These are phyloP conservation scores for Cyclargus thomasi DNA, from an alignment of 1,140 invertebrate species.

Conservation along the genomic window DNA sequence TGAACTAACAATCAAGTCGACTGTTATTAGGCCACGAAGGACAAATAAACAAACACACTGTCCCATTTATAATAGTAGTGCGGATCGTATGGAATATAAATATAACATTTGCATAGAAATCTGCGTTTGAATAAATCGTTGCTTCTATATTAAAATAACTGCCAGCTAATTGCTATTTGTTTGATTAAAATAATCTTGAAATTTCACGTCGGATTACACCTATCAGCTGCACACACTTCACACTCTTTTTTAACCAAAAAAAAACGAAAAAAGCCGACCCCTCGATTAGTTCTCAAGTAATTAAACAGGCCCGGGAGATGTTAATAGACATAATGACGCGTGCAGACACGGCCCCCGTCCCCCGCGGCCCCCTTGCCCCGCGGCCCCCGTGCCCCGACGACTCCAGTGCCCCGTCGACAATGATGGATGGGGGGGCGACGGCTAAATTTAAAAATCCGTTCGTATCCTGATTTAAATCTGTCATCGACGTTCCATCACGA, in stretches of 20 bases:
- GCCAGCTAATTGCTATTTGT: background rate
- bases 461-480: conserved; percentile 6
- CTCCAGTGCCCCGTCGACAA: conserved; percentile 20
- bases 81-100: no score
- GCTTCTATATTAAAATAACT: background rate
- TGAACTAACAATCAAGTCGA: no score
- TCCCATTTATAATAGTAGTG: no score
- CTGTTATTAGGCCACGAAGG: no score
- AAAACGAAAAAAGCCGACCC: conserved; percentile 6
- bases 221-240: background rate
- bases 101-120: no score
- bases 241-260: background rate
- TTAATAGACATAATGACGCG: conserved; percentile 16
- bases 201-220: background rate
- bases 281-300: conserved; percentile 21
- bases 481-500: background rate
- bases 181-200: background rate
- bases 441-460: conserved; percentile 5
- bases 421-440: conserved; percentile 22
- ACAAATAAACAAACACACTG: no score
- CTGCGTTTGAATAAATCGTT: no score
- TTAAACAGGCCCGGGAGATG: conserved; percentile 19
- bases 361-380: no score
- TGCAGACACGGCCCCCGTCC: background rate
- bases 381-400: no score